Evolutionary conservation across 2,113 vertebrate genomes (phyloP).

Genomic region (Pituophis catenifer): DNA sequence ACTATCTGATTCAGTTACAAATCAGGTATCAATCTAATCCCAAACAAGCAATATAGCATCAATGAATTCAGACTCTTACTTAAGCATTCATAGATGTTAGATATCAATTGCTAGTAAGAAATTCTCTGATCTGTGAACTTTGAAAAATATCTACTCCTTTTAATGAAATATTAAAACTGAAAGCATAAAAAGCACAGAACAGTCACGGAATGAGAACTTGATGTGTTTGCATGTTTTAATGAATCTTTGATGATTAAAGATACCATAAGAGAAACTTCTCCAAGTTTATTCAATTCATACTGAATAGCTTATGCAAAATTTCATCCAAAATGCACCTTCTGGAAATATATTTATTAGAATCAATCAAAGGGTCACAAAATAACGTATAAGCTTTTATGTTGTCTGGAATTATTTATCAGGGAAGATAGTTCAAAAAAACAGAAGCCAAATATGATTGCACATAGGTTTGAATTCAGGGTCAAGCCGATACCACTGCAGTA

Average conservation of each 20-base stretch:
- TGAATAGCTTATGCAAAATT: background rate
- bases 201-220: background rate
- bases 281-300: background rate
- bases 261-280: background rate
- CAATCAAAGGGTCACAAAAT: background rate
- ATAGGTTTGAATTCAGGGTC: background rate
- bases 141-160: background rate
- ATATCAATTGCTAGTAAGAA: background rate
- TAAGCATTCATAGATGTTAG: background rate
- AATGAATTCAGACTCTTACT: background rate
- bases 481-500: background rate
- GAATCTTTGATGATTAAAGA: background rate
- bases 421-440: background rate
- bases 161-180: background rate
- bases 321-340: background rate
- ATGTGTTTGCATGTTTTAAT: background rate
- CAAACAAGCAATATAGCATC: background rate
- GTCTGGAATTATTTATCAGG: background rate
- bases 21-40: background rate
- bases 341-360: background rate
- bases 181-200: background rate
- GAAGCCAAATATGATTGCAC: background rate
- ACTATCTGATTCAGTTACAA: background rate
- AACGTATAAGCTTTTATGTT: background rate
- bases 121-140: background rate